Conservation (phyloP, 1,140 invertebrate genomes). For the Drosophila takahashii region DNA sequence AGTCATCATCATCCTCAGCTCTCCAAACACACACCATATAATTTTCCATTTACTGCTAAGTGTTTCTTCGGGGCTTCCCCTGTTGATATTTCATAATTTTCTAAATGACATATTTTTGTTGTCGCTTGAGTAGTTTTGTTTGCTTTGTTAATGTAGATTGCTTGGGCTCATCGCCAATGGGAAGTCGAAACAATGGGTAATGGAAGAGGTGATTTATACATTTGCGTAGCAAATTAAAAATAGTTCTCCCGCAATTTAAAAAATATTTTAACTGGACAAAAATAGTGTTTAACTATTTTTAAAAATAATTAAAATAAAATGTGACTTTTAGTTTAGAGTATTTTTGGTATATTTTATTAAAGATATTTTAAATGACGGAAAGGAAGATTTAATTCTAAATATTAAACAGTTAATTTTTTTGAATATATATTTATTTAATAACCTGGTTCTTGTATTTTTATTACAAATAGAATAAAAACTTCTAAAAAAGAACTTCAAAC, state of each 20-base stretch:
- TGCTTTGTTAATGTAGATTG: constrained; percentile 69
- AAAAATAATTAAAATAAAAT: neutral
- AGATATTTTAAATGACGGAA: too few relatives aligned
- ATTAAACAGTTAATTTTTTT: too few relatives aligned
- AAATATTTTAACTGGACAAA: neutral
- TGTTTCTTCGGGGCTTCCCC: constrained; percentile 55
- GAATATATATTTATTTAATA: too few relatives aligned
- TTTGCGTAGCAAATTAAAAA: constrained; percentile 10
- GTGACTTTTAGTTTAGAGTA: neutral
- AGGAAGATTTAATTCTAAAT: too few relatives aligned
- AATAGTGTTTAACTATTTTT: too few relatives aligned
- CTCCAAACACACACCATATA: constrained; percentile 51
- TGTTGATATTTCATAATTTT: constrained; percentile 74
- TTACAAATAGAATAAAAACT: too few relatives aligned
- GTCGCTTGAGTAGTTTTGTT: constrained; percentile 74
- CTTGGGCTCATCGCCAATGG: constrained; percentile 3
- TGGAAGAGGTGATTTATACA: constrained; percentile 19
- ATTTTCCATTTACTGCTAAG: constrained; percentile 75
- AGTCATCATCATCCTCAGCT: constrained; percentile 34
- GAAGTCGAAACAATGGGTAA: constrained; percentile 11
- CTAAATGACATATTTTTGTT: constrained; percentile 72
- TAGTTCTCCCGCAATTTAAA: neutral
- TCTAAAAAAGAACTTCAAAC: too few relatives aligned
- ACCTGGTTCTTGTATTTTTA: too few relatives aligned
- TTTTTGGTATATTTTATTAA: too few relatives aligned